A percentile compares a stretch with the other conserved stretches of the same genome.
Conservation (phyloP, 2,888 invertebrate species). For the Galerucella pusilla region DNA sequence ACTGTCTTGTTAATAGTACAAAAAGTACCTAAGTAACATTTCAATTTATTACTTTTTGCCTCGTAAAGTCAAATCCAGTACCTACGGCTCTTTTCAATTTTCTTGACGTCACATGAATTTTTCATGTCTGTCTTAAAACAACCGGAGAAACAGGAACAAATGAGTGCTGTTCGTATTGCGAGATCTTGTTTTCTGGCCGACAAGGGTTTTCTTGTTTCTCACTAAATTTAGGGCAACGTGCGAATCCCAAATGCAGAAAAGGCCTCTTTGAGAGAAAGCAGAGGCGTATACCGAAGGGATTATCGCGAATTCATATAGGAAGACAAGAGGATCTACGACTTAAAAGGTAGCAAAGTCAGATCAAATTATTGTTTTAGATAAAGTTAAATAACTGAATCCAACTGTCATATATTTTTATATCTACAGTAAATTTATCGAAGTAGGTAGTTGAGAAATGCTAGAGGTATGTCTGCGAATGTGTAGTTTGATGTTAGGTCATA, state of each 20-base stretch:
- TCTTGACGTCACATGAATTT: slow-evolving; percentile 33
- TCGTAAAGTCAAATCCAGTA: too few species aligned
- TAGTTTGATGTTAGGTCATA: too few species aligned
- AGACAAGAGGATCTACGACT: not conserved
- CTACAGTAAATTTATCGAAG: too few species aligned
- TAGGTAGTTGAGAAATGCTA: too few species aligned
- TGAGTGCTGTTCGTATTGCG: slow-evolving; percentile 26
- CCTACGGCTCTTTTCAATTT: slow-evolving; percentile 1
- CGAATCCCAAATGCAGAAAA: slow-evolving; percentile 25
- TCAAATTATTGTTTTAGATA: too few species aligned
- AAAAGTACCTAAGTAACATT: too few species aligned
- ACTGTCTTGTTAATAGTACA: too few species aligned
- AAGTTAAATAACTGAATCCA: too few species aligned
- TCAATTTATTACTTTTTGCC: too few species aligned
- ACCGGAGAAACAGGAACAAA: slow-evolving; percentile 33
- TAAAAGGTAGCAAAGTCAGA: not conserved
- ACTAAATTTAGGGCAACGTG: slow-evolving; percentile 34
- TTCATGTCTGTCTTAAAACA: slow-evolving; percentile 28
- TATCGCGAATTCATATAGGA: not conserved
- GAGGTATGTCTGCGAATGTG: too few species aligned
- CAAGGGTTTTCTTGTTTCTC: slow-evolving; percentile 33
- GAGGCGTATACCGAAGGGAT: not conserved
- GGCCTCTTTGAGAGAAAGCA: slow-evolving; percentile 10
- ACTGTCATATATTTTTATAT: too few species aligned
- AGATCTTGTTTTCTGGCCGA: slow-evolving; percentile 30